Evolutionary conservation across 2,888 invertebrate genomes (phyloP), one percentile per base, ranked within the genome.

Genomic region (Cepaea hortensis): DNA sequence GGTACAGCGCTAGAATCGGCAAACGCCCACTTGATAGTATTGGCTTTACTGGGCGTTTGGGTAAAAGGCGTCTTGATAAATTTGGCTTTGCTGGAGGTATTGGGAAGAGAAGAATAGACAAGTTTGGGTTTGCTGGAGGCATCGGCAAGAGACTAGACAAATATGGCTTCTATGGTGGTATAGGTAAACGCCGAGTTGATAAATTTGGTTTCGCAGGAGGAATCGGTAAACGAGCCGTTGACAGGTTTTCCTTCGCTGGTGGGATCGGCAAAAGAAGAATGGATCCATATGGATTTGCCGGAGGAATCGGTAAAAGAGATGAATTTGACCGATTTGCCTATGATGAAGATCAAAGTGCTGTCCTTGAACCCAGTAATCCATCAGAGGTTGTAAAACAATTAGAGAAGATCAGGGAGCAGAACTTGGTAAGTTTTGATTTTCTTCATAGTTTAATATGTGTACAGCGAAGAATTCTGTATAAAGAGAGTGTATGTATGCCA

Each of bases 91-190:
- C 70, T 20, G 80, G 84, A 13, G 79, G 83, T 35, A 77, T 87
- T 18, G 87, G 87, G 35, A 87, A 87, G 35, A 79, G 87, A 46
- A 15, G 46, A 9, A 13, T 84, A 20, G 87, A 87, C 35, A n/a
- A 13, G 18, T 83, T 65, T 35, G 35, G 83, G 0, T 83, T 86
- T 65, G 50, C 76, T 35, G 79, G 70, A 5, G 65, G 76, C 2
- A 76, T 84, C 7, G 84, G 84, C 20, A 84, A 83, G 23, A 35
- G 82, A 50, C 15, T 68, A 20, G 82, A 82, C 50, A 76, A 20
- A 50, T 76, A 50, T 20, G 50, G 76, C 5, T 76, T 76, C 62
- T 15, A 48, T 20, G 85, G 75, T 6, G 80, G 70, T 46, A 72
- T 85, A 13, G 86, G 75, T 11, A 82, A 86, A 68, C 48, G 86